Evolutionary conservation across 2,797 vertebrate genomes (phyloP).

Genomic region (Sebastiscus albofasciatus): DNA sequence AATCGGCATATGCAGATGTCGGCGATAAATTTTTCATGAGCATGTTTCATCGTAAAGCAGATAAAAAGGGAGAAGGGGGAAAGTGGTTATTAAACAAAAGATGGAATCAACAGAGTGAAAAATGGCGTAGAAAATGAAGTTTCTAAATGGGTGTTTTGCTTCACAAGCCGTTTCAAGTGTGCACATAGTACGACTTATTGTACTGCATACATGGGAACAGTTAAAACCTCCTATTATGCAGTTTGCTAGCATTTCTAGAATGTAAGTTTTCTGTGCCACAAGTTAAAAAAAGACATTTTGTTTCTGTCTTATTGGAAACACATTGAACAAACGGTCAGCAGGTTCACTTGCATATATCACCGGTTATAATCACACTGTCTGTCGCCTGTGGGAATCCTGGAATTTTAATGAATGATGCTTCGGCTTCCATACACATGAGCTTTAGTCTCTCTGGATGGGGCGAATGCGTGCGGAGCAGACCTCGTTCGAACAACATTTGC

Average conservation of each 20-base stretch:
- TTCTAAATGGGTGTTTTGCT: slow-evolving; percentile 75
- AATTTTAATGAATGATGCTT: slow-evolving; percentile 71
- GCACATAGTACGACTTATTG: neutral
- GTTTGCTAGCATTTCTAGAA: slow-evolving; percentile 34
- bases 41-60: slow-evolving; percentile 63
- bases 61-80: slow-evolving; percentile 54
- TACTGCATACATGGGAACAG: slow-evolving; percentile 26
- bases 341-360: slow-evolving; percentile 65
- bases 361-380: slow-evolving; percentile 60
- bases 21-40: slow-evolving; percentile 79
- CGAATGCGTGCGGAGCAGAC: slow-evolving; percentile 1
- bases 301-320: slow-evolving; percentile 26
- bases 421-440: slow-evolving; percentile 18
- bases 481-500: slow-evolving; percentile 3
- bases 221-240: slow-evolving; percentile 43
- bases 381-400: slow-evolving; percentile 56
- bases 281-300: neutral
- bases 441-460: slow-evolving; percentile 16
- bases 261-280: slow-evolving; percentile 11
- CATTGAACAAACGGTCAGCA: slow-evolving; percentile 46
- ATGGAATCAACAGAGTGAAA: slow-evolving; percentile 72
- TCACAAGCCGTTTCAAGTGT: slow-evolving; percentile 64
- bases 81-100: slow-evolving; percentile 77
- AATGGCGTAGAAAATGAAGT: slow-evolving; percentile 60
- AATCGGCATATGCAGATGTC: slow-evolving; percentile 80